These are phyloP conservation scores for Dryoscopus gambensis DNA, from an alignment of 2,113 vertebrate species.

Conservation along the genomic window DNA sequence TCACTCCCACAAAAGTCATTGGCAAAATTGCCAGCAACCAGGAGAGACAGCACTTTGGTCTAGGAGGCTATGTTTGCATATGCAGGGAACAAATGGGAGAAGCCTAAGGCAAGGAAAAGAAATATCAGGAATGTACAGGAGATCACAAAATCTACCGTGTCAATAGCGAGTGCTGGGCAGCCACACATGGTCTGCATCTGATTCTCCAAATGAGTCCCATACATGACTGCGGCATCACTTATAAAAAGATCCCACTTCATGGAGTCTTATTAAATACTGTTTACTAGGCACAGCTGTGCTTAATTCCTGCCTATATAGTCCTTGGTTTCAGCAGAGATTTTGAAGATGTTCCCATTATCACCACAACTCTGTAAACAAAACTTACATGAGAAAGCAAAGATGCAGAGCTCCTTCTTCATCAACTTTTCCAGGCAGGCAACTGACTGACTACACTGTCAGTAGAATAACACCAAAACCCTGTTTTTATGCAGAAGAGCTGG, in stretches of 20 bases:
- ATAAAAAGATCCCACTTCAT: background rate
- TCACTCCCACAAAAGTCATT: background rate
- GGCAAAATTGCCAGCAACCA: background rate
- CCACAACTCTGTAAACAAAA: background rate
- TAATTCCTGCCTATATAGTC: background rate
- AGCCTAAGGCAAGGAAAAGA: background rate
- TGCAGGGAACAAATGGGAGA: background rate
- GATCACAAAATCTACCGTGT: background rate
- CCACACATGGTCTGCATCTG: background rate
- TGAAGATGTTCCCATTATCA: background rate
- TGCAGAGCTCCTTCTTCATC: background rate
- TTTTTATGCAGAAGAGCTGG: background rate
- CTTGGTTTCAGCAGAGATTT: background rate
- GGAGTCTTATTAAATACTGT: background rate
- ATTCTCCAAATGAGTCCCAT: background rate
- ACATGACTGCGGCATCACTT: background rate
- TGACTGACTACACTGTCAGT: fast-evolving
- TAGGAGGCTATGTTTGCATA: background rate
- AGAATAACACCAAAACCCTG: background rate
- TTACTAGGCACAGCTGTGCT: background rate
- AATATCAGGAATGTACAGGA: background rate
- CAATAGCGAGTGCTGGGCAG: background rate
- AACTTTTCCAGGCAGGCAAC: background rate
- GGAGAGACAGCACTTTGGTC: background rate
- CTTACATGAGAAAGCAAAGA: background rate